Percentiles rank a stretch among this genome's conserved stretches.
Evolutionary conservation across 2,888 invertebrate genomes (phyloP).

Genomic region (Serripes groenlandicus): DNA sequence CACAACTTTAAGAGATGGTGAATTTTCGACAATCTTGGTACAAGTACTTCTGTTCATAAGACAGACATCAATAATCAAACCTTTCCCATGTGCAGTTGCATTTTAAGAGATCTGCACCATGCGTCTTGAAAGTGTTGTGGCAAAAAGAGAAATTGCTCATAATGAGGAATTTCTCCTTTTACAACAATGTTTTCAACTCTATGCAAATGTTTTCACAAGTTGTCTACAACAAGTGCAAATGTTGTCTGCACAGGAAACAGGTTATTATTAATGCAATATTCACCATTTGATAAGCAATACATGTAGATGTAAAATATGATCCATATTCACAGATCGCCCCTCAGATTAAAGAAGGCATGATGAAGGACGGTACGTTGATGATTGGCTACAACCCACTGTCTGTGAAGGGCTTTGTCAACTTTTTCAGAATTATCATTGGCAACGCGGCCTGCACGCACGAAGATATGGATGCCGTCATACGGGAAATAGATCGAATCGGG

Average conservation of each 20-base stretch:
- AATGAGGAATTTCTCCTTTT: neutral
- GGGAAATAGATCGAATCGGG: slow-evolving; percentile 97
- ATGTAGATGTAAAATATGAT: neutral
- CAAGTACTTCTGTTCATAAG: no score
- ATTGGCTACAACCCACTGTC: slow-evolving; percentile 98
- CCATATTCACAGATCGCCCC: slow-evolving; percentile 93
- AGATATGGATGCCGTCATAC: slow-evolving; percentile 97
- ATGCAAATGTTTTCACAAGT: no score
- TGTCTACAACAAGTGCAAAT: no score
- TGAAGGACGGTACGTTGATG: slow-evolving; percentile 98
- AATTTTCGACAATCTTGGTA: no score
- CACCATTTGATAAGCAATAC: no score
- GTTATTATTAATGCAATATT: no score
- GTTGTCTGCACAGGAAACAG: no score
- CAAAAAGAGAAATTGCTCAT: slow-evolving; percentile 1
- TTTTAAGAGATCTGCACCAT: no score
- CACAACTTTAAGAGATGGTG: no score
- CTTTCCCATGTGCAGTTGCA: no score
- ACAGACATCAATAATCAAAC: no score
- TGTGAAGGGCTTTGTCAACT: slow-evolving; percentile 95
- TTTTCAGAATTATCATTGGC: slow-evolving; percentile 99
- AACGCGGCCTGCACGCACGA: slow-evolving; percentile 96
- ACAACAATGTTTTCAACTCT: neutral
- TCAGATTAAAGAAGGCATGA: slow-evolving; percentile 97
- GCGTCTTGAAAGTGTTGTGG: no score